Evolutionary conservation across 2,888 invertebrate genomes (phyloP).

Genomic region (Phyllotreta striolata): DNA sequence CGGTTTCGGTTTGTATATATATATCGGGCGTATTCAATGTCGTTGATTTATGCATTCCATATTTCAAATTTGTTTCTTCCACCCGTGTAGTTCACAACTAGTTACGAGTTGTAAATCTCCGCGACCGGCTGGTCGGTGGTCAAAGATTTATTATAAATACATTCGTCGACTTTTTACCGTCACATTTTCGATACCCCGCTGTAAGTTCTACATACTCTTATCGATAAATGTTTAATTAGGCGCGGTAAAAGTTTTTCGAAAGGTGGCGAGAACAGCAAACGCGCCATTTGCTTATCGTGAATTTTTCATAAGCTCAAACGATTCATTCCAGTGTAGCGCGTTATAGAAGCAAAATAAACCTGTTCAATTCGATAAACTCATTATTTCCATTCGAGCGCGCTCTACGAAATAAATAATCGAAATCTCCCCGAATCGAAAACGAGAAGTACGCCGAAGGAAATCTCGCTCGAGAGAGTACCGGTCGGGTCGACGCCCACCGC

Average conservation of each 20-base stretch:
- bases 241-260: no score
- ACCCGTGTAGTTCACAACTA: conserved; percentile 10
- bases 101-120: conserved; percentile 17
- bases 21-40: conserved; percentile 1
- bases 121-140: conserved; percentile 14
- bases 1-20: no score
- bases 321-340: not conserved
- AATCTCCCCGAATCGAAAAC: not conserved
- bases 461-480: not conserved
- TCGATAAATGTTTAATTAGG: no score
- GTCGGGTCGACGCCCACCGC: conserved; percentile 13
- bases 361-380: conserved; percentile 10
- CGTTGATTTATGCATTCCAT: conserved; percentile 12
- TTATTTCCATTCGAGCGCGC: conserved; percentile 13
- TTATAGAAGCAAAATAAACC: not conserved
- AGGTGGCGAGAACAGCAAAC: no score
- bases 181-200: no score
- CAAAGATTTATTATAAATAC: conserved; percentile 15
- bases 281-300: no score
- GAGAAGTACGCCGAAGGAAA: no score
- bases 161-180: not conserved
- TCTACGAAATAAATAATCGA: conserved; percentile 14
- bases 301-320: not conserved
- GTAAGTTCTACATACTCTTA: no score
- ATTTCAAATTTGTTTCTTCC: conserved; percentile 18